These are phyloP conservation scores for Microdon myrmicae DNA, from an alignment of 2,888 invertebrate species.

Conservation along the genomic window DNA sequence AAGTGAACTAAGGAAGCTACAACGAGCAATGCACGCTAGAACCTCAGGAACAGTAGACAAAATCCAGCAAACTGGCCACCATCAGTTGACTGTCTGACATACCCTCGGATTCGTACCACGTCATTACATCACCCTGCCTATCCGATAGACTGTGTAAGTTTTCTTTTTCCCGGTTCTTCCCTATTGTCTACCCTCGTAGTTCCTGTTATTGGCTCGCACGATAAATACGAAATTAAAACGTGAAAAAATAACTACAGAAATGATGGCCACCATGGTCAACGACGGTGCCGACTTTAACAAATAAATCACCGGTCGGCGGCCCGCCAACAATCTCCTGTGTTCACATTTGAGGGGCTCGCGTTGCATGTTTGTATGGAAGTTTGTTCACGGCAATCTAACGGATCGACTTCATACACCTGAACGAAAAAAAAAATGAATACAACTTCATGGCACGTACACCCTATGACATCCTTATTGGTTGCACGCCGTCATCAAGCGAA, in stretches of 20 bases:
- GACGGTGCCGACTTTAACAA: constrained; percentile 37
- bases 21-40: constrained; percentile 2
- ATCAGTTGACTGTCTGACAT: too few relatives aligned
- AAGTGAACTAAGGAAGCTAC: neutral
- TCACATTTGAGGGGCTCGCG: constrained; percentile 32
- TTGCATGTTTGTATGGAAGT: constrained; percentile 45
- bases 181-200: constrained; percentile 3
- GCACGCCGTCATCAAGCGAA: constrained; percentile 27
- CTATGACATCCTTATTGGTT: constrained; percentile 12
- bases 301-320: constrained; percentile 50
- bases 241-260: constrained; percentile 2
- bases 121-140: too few relatives aligned
- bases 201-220: constrained; percentile 30
- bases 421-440: too few relatives aligned
- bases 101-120: too few relatives aligned
- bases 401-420: constrained; percentile 47
- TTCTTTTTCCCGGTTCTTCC: too few relatives aligned
- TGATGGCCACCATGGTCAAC: constrained; percentile 5
- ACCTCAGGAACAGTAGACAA: constrained; percentile 21
- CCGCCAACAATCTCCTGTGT: constrained; percentile 43
- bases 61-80: too few relatives aligned
- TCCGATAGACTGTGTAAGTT: too few relatives aligned
- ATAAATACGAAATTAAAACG: constrained; percentile 41
- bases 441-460: neutral
- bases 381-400: constrained; percentile 45